phyloP scores from a whole-genome alignment of 2,797 vertebrate genomes.

The Bucorvus abyssinicus region DNA sequence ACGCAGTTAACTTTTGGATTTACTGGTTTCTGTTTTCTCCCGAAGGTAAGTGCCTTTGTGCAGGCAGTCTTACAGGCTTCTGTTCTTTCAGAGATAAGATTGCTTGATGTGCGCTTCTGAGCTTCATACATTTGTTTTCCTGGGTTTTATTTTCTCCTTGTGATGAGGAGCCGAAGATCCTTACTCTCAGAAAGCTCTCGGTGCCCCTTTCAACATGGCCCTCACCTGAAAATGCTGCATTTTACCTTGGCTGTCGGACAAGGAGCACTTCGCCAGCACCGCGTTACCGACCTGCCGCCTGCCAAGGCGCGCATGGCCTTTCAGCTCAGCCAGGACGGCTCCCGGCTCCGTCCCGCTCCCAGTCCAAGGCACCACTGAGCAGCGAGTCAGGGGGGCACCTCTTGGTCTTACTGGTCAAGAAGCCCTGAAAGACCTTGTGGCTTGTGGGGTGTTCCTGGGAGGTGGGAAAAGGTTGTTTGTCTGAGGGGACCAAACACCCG shows the following conservation, averaged over 20 bases:
- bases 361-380: background rate
- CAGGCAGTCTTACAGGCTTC: background rate
- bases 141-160: background rate
- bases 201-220: background rate
- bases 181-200: background rate
- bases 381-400: rapidly evolving
- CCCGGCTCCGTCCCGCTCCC: rapidly evolving
- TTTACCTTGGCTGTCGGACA: too few relatives aligned
- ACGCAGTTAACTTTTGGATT: background rate
- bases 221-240: background rate
- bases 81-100: background rate
- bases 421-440: background rate
- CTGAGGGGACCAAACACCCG: background rate
- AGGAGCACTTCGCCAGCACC: too few relatives aligned
- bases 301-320: too few relatives aligned
- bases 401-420: background rate
- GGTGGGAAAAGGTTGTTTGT: background rate
- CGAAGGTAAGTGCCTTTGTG: background rate
- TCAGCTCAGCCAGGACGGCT: rapidly evolving
- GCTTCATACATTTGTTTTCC: background rate
- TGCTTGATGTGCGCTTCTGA: background rate
- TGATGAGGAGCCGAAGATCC: background rate
- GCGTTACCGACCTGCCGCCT: rapidly evolving
- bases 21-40: background rate
- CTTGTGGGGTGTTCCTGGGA: background rate